These are phyloP conservation scores for Noctuana brunneofusca DNA, from an alignment of 2,888 invertebrate genomes.

Conservation along the genomic window DNA sequence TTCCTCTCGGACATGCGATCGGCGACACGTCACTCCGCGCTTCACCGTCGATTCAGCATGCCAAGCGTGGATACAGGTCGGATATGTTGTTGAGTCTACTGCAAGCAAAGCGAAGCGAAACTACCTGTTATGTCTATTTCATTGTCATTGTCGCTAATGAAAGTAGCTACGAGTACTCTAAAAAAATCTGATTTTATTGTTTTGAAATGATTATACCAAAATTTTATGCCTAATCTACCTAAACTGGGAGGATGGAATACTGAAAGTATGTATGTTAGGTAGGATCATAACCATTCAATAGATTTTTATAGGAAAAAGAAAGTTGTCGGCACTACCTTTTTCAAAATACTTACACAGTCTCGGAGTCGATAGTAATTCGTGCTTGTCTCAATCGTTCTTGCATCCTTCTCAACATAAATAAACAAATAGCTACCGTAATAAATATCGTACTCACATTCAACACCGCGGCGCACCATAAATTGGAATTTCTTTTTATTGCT, in stretches of 20 bases:
- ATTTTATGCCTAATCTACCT: no score
- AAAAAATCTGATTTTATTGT: background rate
- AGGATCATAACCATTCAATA: no score
- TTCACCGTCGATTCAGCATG: conserved; percentile 41
- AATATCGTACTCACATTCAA: conserved; percentile 62
- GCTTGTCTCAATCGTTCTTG: conserved; percentile 38
- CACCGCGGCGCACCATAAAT: conserved; percentile 68
- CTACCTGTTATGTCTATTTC: background rate
- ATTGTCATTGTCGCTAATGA: no score
- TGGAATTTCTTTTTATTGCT: conserved; percentile 64
- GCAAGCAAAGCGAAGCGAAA: background rate
- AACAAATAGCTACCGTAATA: conserved; percentile 62
- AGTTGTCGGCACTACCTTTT: no score
- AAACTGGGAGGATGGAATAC: no score
- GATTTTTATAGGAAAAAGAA: no score
- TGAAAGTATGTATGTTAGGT: no score
- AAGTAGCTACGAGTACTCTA: no score
- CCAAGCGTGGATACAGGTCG: conserved; percentile 23
- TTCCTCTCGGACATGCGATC: conserved; percentile 77
- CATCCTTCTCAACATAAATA: conserved; percentile 50
- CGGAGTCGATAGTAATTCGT: conserved; percentile 38
- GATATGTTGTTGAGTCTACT: background rate
- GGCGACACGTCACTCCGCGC: conserved; percentile 72
- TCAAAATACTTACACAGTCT: conserved; percentile 29
- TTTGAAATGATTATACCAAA: no score